These are phyloP conservation scores for Melanerpes formicivorus DNA, from an alignment of 2,113 vertebrate genomes.

Conservation along the genomic window DNA sequence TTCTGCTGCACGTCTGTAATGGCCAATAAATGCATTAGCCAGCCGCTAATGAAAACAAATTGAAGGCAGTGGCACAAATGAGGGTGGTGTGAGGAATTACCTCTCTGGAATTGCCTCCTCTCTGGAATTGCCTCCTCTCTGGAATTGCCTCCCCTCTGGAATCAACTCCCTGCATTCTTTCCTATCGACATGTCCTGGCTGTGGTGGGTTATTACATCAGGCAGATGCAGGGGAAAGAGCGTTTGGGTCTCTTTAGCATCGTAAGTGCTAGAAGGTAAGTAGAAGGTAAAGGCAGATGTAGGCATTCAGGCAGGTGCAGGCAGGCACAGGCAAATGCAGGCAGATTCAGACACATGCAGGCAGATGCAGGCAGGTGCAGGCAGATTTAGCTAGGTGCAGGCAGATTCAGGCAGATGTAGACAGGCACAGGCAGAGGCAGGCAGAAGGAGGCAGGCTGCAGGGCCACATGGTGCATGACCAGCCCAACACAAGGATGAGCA, in stretches of 20 bases:
- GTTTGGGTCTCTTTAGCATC: neutral
- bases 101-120: neutral
- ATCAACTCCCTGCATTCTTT: conserved; percentile 54
- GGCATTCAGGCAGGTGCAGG: neutral
- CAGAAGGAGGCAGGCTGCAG: neutral
- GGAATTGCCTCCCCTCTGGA: neutral
- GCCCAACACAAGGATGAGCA: too few species aligned
- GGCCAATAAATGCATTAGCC: conserved; percentile 49
- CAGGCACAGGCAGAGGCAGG: neutral
- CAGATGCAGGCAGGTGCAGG: neutral
- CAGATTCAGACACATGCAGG: too few species aligned
- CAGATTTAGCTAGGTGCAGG: neutral
- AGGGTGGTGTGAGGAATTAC: conserved; percentile 38
- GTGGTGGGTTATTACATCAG: conserved; percentile 42
- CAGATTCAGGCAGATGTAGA: too few species aligned
- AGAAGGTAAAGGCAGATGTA: too few species aligned
- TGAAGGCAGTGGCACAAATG: conserved; percentile 34
- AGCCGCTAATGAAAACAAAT: conserved; percentile 33
- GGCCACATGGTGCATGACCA: neutral
- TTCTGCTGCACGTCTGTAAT: conserved; percentile 25
- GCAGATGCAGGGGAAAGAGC: neutral
- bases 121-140: too few species aligned
- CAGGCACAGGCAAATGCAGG: neutral
- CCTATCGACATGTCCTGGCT: conserved; percentile 16
- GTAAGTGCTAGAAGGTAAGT: accelerated